Base-by-base conservation (phyloP, 1,140 invertebrate genomes). In the Calliphora vicina region DNA sequence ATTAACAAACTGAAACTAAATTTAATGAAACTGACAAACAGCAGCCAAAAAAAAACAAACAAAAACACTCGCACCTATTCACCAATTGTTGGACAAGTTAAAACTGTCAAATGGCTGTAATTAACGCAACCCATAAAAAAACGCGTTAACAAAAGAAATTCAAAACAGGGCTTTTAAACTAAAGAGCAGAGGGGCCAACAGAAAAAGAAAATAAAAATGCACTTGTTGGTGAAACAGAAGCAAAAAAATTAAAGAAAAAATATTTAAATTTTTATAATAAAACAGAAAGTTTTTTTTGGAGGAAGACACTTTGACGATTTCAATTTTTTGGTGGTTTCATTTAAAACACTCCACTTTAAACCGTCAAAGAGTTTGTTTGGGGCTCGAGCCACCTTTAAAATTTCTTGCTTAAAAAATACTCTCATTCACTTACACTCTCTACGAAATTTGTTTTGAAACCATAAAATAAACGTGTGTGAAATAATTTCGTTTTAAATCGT, bases 271-370 rank as follows among this genome's bases (percentile, higher is more conserved):
- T 61, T 61, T 61, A 61, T 10, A 67, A 20, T 23, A 67, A 67
- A 67, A 67, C 61, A 2, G n/a, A 23, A 20, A 23, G 61, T 67
- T 67, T 67, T 67, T 67, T 23, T 25, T 67, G 6, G 2, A 23
- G 12, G 61, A 67, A 67, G 23, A 67, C n/a, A 67, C 2, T 67
- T 67, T 23, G 61, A 25, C 61, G 61, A 23, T 67, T 67, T 67
- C 6, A 25, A 67, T 67, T 67, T 20, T 67, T 67, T 23, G n/a
- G 23, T 67, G 10, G n/a, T 23, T 25, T 67, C 10, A 23, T 25
- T 67, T 67, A 23, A 67, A 67, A 67, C 61, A 67, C 61, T 67
- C n/a, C 61, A 67, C 61, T 67, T 67, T 25, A 67, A 67, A 67
- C 61, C n/a, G 61, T 67, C n/a, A 23, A 67, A 67, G n/a, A 20